phyloP scores from a whole-genome alignment of 2,797 vertebrate species.

The Takifugu rubripes region DNA sequence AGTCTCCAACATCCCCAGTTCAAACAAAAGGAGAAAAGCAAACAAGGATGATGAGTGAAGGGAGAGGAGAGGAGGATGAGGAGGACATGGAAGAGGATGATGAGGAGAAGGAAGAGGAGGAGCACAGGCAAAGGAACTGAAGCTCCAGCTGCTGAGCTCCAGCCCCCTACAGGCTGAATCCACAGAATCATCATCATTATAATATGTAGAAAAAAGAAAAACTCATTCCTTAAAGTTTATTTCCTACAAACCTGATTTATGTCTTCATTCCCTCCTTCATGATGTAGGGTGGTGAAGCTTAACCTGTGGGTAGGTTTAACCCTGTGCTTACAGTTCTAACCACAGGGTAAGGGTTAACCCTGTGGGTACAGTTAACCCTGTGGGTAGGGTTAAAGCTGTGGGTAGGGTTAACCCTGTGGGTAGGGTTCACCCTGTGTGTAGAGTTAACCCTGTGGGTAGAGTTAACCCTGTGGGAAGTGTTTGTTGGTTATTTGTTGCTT shows the following conservation, averaged over 20 bases:
- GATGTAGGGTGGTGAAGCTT: too few species aligned
- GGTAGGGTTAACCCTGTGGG: too few species aligned
- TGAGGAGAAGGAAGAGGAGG: slow-evolving; percentile 45
- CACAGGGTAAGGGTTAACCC: too few species aligned
- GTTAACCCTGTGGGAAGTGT: too few species aligned
- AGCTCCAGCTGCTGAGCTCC: slow-evolving; percentile 53
- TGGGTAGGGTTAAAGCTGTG: too few species aligned
- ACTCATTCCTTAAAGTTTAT: background rate
- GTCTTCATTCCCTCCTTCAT: too few species aligned
- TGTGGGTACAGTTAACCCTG: too few species aligned
- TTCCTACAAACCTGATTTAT: background rate
- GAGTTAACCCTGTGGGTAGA: too few species aligned
- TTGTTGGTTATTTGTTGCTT: too few species aligned
- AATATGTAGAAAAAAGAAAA: slow-evolving; percentile 12
- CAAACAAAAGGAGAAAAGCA: slow-evolving; percentile 44
- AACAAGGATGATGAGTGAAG: slow-evolving; percentile 18
- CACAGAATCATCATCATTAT: slow-evolving; percentile 28
- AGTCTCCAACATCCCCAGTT: slow-evolving; percentile 55
- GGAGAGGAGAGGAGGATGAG: slow-evolving; percentile 41
- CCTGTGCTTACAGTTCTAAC: too few species aligned
- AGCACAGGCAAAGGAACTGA: slow-evolving; percentile 33
- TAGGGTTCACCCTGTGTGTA: too few species aligned
- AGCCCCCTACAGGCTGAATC: slow-evolving; percentile 53
- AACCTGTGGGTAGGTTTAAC: too few species aligned
- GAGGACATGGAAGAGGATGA: slow-evolving; percentile 45